Percentiles rank a stretch among this genome's conserved stretches.
Conservation (phyloP, 2,113 vertebrate species). For the Mobula hypostoma region DNA sequence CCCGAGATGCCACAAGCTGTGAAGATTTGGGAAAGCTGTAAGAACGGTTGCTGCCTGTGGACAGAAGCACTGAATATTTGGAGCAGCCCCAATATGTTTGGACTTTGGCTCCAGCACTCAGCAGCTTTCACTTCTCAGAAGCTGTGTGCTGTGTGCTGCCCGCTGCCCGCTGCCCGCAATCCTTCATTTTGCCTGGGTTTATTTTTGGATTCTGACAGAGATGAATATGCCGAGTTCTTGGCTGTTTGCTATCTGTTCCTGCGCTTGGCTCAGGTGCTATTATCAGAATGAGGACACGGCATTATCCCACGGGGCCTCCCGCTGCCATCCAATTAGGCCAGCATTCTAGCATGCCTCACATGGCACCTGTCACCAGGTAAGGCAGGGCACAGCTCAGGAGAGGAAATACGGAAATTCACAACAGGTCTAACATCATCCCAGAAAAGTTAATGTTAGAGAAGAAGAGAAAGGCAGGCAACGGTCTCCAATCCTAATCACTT, state of each 20-base stretch:
- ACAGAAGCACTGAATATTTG: neutral
- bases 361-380: constrained; percentile 23
- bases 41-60: neutral
- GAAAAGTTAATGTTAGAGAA: neutral
- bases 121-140: neutral
- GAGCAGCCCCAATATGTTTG: neutral
- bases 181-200: neutral
- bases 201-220: constrained; percentile 29
- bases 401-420: neutral
- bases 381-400: neutral
- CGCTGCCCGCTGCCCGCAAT: neutral
- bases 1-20: neutral
- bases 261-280: constrained; percentile 22
- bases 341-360: neutral
- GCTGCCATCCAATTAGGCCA: constrained; percentile 24
- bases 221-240: neutral
- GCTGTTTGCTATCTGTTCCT: neutral
- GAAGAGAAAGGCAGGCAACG: neutral
- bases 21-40: neutral
- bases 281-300: constrained; percentile 17
- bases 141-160: no score
- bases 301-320: constrained; percentile 6
- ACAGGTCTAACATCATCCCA: neutral
- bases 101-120: neutral
- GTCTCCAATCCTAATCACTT: neutral